Conservation (phyloP, 2,797 vertebrate species). For the Cryptoblepharus egeriae region DNA sequence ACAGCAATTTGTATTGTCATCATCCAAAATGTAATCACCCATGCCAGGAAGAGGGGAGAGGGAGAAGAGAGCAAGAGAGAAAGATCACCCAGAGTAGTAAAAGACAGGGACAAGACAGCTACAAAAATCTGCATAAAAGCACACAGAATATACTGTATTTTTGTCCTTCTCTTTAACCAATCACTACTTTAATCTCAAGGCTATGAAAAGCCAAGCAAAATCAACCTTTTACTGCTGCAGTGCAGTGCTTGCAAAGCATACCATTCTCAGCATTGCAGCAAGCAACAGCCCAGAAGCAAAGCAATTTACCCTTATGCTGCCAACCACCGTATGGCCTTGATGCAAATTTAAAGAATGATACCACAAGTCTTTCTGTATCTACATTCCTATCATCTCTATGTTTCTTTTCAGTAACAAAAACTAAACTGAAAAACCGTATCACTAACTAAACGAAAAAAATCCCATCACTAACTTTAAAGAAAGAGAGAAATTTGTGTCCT, state of each 20-base stretch:
- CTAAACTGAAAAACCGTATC: background rate
- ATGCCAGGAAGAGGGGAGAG: background rate
- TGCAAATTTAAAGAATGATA: background rate
- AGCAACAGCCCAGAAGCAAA: background rate
- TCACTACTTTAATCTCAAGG: conserved; percentile 19
- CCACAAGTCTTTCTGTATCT: background rate
- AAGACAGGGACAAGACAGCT: background rate
- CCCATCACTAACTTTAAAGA: background rate
- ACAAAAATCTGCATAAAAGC: background rate
- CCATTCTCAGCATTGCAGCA: conserved; percentile 5
- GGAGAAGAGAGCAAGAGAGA: background rate
- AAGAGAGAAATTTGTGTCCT: background rate
- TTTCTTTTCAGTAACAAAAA: background rate
- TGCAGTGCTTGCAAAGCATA: conserved; percentile 10
- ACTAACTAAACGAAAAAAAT: too few species aligned
- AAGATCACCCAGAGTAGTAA: background rate
- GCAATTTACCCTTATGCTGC: background rate
- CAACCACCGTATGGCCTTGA: background rate
- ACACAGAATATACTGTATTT: background rate
- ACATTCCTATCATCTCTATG: background rate
- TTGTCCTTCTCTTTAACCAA: background rate
- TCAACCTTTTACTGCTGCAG: conserved; percentile 9
- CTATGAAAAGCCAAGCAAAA: conserved; percentile 6
- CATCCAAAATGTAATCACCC: conserved; percentile 40
- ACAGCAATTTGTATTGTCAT: conserved; percentile 57